Evolutionary conservation across 1,140 invertebrate genomes (phyloP).

Genomic region (Capitella teleta): DNA sequence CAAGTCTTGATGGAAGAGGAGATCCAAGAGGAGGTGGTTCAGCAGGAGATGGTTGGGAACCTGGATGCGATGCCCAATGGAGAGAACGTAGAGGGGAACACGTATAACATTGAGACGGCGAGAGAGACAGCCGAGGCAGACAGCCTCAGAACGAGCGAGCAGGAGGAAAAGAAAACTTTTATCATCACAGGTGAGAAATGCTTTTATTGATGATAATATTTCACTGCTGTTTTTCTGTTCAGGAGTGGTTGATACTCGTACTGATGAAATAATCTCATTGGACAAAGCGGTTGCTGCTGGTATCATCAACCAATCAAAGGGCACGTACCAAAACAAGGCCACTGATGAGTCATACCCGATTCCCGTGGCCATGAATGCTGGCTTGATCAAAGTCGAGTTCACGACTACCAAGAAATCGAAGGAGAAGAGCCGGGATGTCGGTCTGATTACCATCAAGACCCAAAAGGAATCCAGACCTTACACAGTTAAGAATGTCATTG

Average conservation of each 20-base stretch:
- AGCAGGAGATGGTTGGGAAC: not conserved
- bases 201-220: not conserved
- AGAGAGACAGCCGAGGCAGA: conserved; percentile 10
- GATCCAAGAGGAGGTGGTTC: not conserved
- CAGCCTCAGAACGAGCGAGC: conserved; percentile 10
- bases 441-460: conserved; percentile 10
- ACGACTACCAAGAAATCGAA: conserved; percentile 11
- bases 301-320: conserved; percentile 9
- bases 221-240: not conserved
- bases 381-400: conserved; percentile 13
- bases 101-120: conserved; percentile 4
- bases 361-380: conserved; percentile 13
- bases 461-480: conserved; percentile 11
- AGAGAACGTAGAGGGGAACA: not conserved
- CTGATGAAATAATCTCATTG: conserved; percentile 11
- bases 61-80: not conserved
- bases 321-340: conserved; percentile 7
- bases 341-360: conserved; percentile 10
- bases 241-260: conserved; percentile 12
- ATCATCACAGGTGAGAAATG: conserved; percentile 11
- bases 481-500: conserved; percentile 9
- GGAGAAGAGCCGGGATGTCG: conserved; percentile 11
- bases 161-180: conserved; percentile 15
- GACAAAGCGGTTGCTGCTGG: conserved; percentile 7
- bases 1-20: not conserved